Evolutionary conservation across 2,797 vertebrate genomes (phyloP).

Genomic region (Hydrolagus colliei): DNA sequence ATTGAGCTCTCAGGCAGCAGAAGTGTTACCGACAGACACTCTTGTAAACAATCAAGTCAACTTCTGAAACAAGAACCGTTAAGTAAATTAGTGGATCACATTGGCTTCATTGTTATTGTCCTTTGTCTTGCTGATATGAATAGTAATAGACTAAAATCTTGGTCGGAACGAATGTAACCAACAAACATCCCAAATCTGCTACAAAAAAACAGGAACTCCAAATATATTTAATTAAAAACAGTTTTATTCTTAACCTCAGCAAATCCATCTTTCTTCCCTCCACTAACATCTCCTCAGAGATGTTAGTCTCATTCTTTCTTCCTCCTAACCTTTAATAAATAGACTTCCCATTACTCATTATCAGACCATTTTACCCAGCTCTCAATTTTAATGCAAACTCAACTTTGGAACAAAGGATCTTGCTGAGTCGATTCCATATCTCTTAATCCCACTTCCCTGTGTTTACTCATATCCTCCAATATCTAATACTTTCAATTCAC

Average conservation of each 20-base stretch:
- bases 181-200: not conserved
- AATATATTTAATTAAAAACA: not conserved
- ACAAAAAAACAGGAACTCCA: not conserved
- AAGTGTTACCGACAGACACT: no score
- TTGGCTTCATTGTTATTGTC: not conserved
- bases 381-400: not conserved
- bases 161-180: not conserved
- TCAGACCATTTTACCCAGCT: not conserved
- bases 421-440: no score
- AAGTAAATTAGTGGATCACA: not conserved
- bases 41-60: not conserved
- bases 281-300: no score
- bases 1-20: no score
- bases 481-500: no score
- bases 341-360: no score
- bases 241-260: not conserved
- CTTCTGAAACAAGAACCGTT: not conserved
- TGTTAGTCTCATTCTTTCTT: not conserved
- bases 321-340: not conserved
- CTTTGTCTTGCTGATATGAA: not conserved
- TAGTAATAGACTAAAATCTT: not conserved
- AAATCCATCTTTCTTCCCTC: not conserved
- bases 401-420: no score
- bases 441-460: no score
- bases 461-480: no score